Conservation (phyloP, 1,140 invertebrate genomes). For the Eulimnadia texana region DNA sequence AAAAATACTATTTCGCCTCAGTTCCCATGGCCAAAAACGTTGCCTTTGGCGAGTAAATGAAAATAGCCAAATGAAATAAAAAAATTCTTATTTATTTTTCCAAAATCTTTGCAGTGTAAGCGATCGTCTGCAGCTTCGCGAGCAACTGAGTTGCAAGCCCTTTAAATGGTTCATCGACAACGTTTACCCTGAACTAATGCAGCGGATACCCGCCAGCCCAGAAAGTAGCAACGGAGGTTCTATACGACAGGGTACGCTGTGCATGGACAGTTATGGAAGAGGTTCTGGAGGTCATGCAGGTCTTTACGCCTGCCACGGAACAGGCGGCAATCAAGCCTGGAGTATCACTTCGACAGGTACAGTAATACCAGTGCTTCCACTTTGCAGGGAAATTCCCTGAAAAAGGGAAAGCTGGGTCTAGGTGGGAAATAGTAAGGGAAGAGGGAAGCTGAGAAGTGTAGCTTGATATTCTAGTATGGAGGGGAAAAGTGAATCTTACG, state of each 20-base stretch:
- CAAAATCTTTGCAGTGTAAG: slow-evolving; percentile 47
- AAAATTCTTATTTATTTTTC: slow-evolving; percentile 6
- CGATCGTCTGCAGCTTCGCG: slow-evolving; percentile 64
- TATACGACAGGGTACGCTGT: slow-evolving; percentile 62
- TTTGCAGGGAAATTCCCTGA: no score
- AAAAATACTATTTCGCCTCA: slow-evolving; percentile 75
- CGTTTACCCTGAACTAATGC: slow-evolving; percentile 76
- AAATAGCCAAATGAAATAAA: slow-evolving; percentile 22
- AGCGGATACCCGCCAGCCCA: not conserved
- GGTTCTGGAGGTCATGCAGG: slow-evolving; percentile 72
- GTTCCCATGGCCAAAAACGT: slow-evolving; percentile 74
- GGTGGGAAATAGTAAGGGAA: no score
- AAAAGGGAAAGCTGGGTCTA: no score
- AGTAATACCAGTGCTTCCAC: no score
- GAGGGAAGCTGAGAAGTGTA: no score
- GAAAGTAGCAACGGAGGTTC: slow-evolving; percentile 28
- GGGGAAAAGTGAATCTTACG: no score
- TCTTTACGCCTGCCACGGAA: slow-evolving; percentile 84
- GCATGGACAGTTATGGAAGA: slow-evolving; percentile 86
- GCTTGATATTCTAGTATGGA: no score
- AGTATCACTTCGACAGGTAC: no score
- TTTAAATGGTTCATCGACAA: slow-evolving; percentile 96
- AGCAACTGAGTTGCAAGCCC: slow-evolving; percentile 75
- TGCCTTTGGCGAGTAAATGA: slow-evolving; percentile 72
- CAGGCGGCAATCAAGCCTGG: slow-evolving; percentile 77